Evolutionary conservation across 1,140 invertebrate species (phyloP), one percentile per base, ranked within the genome.

Genomic region (Papilio aristodemus): DNA sequence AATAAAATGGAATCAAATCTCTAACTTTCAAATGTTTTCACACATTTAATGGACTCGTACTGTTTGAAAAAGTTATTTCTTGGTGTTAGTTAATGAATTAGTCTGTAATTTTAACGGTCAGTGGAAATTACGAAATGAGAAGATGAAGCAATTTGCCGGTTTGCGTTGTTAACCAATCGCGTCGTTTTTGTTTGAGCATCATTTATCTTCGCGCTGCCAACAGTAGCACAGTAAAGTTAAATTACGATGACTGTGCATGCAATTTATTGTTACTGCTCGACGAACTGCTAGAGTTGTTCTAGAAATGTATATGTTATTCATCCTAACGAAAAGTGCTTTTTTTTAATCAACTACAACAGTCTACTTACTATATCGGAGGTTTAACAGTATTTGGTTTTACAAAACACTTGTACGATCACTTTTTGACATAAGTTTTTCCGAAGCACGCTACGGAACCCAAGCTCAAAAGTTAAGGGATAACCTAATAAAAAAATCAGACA

Each of bases 401-500:
- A n/a, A n/a, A n/a, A n/a, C n/a, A n/a, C n/a, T n/a, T n/a, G n/a
- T n/a, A n/a, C n/a, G n/a, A n/a, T 32, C 19, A 10, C 17, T 50
- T 50, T 50, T 9, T 22, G 10, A 50, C 46, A 50, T 25, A 50
- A 22, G 46, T 22, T 54, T 25, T 19, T 22, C 1, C 0, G 1
- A 54, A 11, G 9, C 19, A 11, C 19, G 19, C 46, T 22, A 22
- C 11, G 46, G 19, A 25, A 54, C 46, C 22, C 19, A 9, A 22
- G 17, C 10, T 54, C 46, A 11, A 54, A 54, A 54, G 46, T 54
- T 54, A 22, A 54, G 46, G 46, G 46, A 54, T 25, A 54, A 54
- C 46, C 22, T 54, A 54, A 54, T 54, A 54, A 54, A 54, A 54
- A 54, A 54, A 54, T 54, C 46, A 54, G 46, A 54, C 46, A 54